These are phyloP conservation scores for Strigamia transsilvanica DNA, from an alignment of 2,888 invertebrate genomes.

Conservation along the genomic window DNA sequence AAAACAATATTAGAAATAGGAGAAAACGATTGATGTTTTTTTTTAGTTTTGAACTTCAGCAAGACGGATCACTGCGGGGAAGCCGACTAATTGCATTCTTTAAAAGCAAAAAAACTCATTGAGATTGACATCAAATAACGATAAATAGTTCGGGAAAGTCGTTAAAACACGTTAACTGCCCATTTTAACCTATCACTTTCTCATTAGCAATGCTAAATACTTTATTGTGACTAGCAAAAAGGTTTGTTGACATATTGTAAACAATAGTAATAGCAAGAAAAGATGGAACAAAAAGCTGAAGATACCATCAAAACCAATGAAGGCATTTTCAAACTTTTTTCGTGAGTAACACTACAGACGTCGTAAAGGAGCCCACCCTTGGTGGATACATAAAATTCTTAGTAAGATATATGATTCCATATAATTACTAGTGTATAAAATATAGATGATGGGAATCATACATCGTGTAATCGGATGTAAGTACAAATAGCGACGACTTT, in stretches of 20 bases:
- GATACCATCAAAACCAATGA: not conserved
- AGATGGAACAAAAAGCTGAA: not conserved
- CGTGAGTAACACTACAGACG: too few species aligned
- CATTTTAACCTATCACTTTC: not conserved
- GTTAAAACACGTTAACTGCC: not conserved
- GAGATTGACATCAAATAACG: not conserved
- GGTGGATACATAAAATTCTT: not conserved
- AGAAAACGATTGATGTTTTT: too few species aligned
- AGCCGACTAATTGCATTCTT: not conserved
- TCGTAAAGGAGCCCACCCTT: not conserved
- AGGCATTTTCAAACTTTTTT: not conserved
- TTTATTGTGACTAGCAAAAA: not conserved
- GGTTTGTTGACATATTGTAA: conserved; percentile 24
- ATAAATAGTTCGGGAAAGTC: not conserved
- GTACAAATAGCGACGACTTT: not conserved
- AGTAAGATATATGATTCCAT: not conserved
- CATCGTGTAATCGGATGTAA: not conserved
- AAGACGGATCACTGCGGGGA: not conserved
- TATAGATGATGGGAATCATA: not conserved
- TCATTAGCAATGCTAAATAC: conserved; percentile 6
- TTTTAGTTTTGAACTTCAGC: too few species aligned
- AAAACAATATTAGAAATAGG: too few species aligned
- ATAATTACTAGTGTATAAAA: not conserved
- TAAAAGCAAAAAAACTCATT: not conserved
- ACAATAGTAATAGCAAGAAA: not conserved